phyloP scores from a whole-genome alignment of 1,140 invertebrate species.

The Leptinotarsa undecemlineata region DNA sequence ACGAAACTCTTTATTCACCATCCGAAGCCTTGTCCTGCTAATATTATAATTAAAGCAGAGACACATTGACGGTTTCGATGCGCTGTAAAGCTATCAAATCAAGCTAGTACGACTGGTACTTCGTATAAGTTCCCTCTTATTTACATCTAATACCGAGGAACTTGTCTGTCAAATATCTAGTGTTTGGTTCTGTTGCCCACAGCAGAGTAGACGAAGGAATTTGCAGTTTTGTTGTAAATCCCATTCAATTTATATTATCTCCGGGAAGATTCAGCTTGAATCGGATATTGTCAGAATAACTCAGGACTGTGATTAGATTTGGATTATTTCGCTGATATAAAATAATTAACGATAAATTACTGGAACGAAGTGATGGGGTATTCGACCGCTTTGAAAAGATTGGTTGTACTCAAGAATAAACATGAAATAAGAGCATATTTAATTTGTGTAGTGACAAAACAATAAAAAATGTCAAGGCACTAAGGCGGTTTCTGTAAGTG shows the following conservation, averaged over 20 bases:
- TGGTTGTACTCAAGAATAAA: no score
- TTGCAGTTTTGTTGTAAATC: conserved; percentile 15
- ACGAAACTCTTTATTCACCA: conserved; percentile 32
- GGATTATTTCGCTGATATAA: not conserved
- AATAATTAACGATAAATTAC: not conserved
- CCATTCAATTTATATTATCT: conserved; percentile 21
- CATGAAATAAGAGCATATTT: no score
- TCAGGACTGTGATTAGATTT: not conserved
- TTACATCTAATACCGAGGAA: conserved; percentile 1
- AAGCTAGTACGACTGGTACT: conserved; percentile 25
- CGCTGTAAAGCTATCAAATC: conserved; percentile 47
- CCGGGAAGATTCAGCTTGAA: not conserved
- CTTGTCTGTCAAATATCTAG: conserved; percentile 17
- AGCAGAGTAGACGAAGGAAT: conserved; percentile 8
- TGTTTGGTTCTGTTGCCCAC: conserved; percentile 8
- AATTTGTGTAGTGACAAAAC: no score
- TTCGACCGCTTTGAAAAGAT: no score
- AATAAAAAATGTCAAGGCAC: no score
- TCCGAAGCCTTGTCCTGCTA: conserved; percentile 46
- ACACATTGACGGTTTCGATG: conserved; percentile 44
- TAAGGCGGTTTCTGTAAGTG: no score
- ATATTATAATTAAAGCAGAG: conserved; percentile 49
- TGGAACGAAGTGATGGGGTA: no score
- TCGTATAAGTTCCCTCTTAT: conserved; percentile 5
- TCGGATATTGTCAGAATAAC: conserved; percentile 14